Evolutionary conservation across 2,797 vertebrate genomes (phyloP).

Genomic region (Gambusia yucatana): DNA sequence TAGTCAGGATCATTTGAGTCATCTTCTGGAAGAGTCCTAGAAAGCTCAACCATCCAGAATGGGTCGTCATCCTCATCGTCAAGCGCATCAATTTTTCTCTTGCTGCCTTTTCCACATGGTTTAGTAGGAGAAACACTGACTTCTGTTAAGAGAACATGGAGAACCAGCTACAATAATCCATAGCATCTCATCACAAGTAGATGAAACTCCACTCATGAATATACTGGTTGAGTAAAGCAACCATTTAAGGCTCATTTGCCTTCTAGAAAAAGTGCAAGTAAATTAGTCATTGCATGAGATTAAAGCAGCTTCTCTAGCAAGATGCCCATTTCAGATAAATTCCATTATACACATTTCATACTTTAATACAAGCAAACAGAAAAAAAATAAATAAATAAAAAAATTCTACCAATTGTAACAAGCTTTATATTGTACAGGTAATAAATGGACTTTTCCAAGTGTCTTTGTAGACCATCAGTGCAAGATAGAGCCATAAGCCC

Average conservation of each 20-base stretch:
- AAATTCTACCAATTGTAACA: neutral
- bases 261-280: neutral
- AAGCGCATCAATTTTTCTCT: constrained; percentile 85
- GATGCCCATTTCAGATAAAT: neutral
- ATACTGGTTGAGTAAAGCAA: neutral
- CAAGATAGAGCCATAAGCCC: no score
- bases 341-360: neutral
- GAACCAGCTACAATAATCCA: neutral
- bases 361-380: neutral
- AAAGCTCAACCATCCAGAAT: constrained; percentile 80
- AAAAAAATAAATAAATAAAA: neutral
- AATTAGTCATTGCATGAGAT: neutral
- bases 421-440: no score
- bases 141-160: constrained; percentile 68
- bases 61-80: constrained; percentile 76
- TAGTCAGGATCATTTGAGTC: constrained; percentile 76
- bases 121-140: constrained; percentile 71
- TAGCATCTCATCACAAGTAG: neutral
- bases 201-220: neutral
- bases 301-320: neutral
- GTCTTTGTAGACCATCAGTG: neutral
- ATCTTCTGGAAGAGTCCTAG: constrained; percentile 74
- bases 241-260: neutral
- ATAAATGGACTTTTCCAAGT: no score
- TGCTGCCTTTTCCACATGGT: constrained; percentile 82